Conservation (phyloP, 2,797 vertebrate species). For the Chromobotia macracanthus region DNA sequence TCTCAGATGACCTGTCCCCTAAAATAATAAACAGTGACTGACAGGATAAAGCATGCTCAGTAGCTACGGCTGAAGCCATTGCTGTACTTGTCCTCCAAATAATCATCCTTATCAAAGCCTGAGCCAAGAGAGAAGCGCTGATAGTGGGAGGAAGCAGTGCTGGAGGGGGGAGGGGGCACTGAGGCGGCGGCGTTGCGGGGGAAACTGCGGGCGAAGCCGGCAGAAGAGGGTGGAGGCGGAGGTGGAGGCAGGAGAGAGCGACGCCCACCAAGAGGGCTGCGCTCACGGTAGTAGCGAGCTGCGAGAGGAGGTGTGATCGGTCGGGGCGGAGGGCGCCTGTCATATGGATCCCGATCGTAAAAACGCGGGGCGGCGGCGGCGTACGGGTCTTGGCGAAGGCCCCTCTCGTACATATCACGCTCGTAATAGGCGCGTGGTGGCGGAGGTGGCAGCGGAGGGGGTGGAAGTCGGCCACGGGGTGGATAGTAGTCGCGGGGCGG, state of each 20-base stretch:
- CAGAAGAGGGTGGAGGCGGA: constrained; percentile 64
- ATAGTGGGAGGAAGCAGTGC: constrained; percentile 58
- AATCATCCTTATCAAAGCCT: constrained; percentile 72
- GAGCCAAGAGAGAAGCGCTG: constrained; percentile 69
- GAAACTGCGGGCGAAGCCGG: constrained; percentile 68
- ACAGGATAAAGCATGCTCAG: constrained; percentile 49
- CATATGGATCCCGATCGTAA: constrained; percentile 69
- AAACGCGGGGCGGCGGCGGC: constrained; percentile 57
- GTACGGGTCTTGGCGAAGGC: constrained; percentile 67
- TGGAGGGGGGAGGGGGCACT: constrained; percentile 59
- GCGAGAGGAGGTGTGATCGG: constrained; percentile 56
- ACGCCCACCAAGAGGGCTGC: constrained; percentile 58
- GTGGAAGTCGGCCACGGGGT: constrained; percentile 62
- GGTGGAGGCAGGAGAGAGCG: constrained; percentile 65
- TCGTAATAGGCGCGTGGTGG: constrained; percentile 70
- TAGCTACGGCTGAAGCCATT: constrained; percentile 71
- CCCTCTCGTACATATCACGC: constrained; percentile 56
- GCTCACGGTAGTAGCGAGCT: constrained; percentile 62
- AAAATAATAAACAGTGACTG: constrained; percentile 28
- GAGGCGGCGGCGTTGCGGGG: constrained; percentile 52
- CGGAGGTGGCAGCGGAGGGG: constrained; percentile 62
- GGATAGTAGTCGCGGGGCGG: constrained; percentile 57
- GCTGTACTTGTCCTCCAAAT: constrained; percentile 73
- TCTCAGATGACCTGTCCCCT: constrained; percentile 40
- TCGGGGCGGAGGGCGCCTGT: constrained; percentile 63